Percentiles rank a stretch among this genome's conserved stretches.
Conservation (phyloP, 1,140 invertebrate genomes). For the Hylyphantes graminicola region DNA sequence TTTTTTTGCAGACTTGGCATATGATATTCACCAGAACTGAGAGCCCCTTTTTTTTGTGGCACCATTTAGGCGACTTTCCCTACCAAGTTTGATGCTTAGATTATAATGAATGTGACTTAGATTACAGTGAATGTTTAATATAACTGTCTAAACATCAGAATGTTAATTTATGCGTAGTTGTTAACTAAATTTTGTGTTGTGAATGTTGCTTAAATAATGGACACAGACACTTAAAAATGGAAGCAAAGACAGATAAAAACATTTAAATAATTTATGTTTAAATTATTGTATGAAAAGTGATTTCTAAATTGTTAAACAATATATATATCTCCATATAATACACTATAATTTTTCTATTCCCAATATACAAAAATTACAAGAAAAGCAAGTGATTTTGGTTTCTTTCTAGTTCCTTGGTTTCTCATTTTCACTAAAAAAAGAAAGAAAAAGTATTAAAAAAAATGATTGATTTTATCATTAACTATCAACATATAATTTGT, state of each 20-base stretch:
- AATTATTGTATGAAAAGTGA: slow-evolving; percentile 19
- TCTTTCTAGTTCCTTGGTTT: background rate
- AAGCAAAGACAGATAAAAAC: background rate
- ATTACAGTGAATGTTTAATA: too few species aligned
- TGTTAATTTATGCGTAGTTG: too few species aligned
- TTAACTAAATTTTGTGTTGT: too few species aligned
- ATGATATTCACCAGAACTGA: too few species aligned
- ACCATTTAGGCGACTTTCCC: too few species aligned
- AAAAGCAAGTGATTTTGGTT: background rate
- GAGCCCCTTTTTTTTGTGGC: too few species aligned
- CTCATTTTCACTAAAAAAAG: background rate
- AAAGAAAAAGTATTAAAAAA: background rate
- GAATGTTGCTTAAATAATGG: too few species aligned
- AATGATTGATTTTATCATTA: background rate
- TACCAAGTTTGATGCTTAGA: too few species aligned
- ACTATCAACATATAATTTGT: background rate
- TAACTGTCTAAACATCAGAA: too few species aligned
- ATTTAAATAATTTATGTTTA: slow-evolving; percentile 27
- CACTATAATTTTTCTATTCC: slow-evolving; percentile 26
- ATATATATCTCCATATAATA: slow-evolving; percentile 25
- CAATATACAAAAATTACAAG: slow-evolving; percentile 16
- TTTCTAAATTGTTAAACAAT: slow-evolving; percentile 17
- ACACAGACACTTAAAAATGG: background rate
- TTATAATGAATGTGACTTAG: too few species aligned
- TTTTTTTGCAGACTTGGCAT: too few species aligned